These are phyloP conservation scores for Sycophila sp. DNA, from an alignment of 1,140 invertebrate genomes.

Conservation along the genomic window DNA sequence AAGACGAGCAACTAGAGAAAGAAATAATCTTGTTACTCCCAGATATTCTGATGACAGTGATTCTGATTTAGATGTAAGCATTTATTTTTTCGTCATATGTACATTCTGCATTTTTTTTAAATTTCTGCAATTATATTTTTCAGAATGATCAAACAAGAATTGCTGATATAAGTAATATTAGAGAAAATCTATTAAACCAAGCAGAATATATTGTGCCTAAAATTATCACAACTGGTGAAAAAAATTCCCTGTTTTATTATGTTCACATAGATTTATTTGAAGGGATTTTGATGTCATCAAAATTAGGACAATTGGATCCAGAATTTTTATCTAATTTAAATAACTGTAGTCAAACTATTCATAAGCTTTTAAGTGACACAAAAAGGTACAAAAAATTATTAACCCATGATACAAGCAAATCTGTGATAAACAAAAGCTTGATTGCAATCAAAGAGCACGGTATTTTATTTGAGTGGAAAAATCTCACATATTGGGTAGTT, in stretches of 20 bases:
- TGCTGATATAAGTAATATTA: slow-evolving; percentile 76
- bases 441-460: slow-evolving; percentile 82
- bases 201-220: slow-evolving; percentile 74
- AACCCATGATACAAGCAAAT: slow-evolving; percentile 69
- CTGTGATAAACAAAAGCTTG: slow-evolving; percentile 75
- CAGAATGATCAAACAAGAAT: slow-evolving; percentile 73
- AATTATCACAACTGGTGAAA: slow-evolving; percentile 72
- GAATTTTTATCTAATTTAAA: slow-evolving; percentile 76
- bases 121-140: slow-evolving; percentile 7
- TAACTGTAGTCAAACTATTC: slow-evolving; percentile 74
- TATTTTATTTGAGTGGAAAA: slow-evolving; percentile 71
- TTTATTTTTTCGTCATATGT: background rate
- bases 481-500: slow-evolving; percentile 59
- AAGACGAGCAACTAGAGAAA: slow-evolving; percentile 71
- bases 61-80: slow-evolving; percentile 65
- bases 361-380: slow-evolving; percentile 76
- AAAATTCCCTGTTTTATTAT: slow-evolving; percentile 76
- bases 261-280: slow-evolving; percentile 74
- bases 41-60: slow-evolving; percentile 67
- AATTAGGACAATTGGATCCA: slow-evolving; percentile 63
- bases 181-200: slow-evolving; percentile 77
- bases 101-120: background rate
- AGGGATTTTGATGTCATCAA: slow-evolving; percentile 73
- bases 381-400: slow-evolving; percentile 71
- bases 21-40: slow-evolving; percentile 50